Base-by-base conservation (phyloP, 2,113 vertebrate species). In the Channa maculata region DNA sequence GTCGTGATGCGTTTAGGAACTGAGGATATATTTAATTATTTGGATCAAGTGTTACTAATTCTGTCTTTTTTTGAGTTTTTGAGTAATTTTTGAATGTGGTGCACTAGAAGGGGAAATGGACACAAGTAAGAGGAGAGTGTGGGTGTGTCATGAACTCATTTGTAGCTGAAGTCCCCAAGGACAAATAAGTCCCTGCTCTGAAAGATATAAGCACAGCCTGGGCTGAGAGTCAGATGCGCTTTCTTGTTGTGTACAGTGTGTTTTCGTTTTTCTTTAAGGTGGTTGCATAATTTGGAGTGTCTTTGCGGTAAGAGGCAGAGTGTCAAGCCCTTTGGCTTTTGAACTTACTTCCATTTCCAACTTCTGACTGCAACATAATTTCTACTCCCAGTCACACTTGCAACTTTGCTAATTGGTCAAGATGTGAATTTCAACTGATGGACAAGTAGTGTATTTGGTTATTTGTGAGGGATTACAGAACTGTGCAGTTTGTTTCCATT, bases 151-250 rank as follows among this genome's bases (percentile, higher is more conserved):
- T 45, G 13, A 38, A 65, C 58, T 69, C 58, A 62, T 60, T 24
- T 52, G 55, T 71, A 76, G 74, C 48, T 41, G 8, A 33, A 73
- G 70, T 73, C 80, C 84, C 77, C 68, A 58, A 75, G 84, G 79
- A 78, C 71, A 66, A 77, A 84, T 88, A 78, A 86, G 59, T 79
- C 79, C 48, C 82, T 76, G 80, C 78, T 71, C 81, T 71, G 73
- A 62, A 86, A 89, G 57, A 87, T 90, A 90, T 94, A 67, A 83
- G 81, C 41, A 41, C 39, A 77, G 48, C 75, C 50, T 45, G 15
- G 39, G 53, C 60, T 58, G 37, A 54, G 69, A 62, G 58, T 55
- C 46, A n/a, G 24, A 24, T 24, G 24, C 1, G 24, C 49, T 71
- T 57, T 77, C 33, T 36, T 57, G 33, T 44, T 46, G 38, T 81